Conservation (phyloP, 2,113 vertebrate genomes). For the human region GRCh38 chr3:176257501-176258000, state of each 20-base stretch:
- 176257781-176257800: neutral
- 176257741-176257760: neutral
- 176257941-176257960: neutral
- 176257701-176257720: neutral
- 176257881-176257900: neutral
- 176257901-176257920: neutral
- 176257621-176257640: neutral
- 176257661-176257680: neutral
- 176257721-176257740: conserved; percentile 1
- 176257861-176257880: neutral
- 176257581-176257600: neutral
- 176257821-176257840: neutral
- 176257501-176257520: neutral
- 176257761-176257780: neutral
- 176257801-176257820: neutral
- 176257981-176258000: neutral
- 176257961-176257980: neutral
- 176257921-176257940: neutral
- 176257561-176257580: neutral
- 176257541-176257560: neutral
- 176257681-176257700: neutral
- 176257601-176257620: neutral
- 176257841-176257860: neutral
- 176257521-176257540: neutral
- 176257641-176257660: neutral